Conservation (phyloP, 37 sponge, comb jelly and placozoan genomes). For the Lycopodina hypogea region DNA sequence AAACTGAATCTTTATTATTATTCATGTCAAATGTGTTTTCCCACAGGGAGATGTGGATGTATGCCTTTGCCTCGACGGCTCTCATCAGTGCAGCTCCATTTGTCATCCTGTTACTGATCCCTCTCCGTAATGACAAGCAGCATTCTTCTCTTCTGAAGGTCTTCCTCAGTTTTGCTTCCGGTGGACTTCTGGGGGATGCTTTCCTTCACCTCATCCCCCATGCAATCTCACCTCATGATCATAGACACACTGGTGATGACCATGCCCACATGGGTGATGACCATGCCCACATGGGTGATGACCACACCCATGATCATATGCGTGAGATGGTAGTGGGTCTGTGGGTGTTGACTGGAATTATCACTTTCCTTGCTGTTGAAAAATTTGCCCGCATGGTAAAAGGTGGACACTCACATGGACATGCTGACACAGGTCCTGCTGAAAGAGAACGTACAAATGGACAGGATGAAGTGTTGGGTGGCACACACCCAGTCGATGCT, state of each 20-base stretch:
- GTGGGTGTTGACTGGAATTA: constrained; percentile 85
- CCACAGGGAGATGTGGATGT: constrained; percentile 45
- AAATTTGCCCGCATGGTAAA: constrained; percentile 76
- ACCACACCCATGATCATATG: constrained; percentile 66
- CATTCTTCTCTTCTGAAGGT: constrained; percentile 75
- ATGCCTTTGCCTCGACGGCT: constrained; percentile 76
- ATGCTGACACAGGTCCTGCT: no score
- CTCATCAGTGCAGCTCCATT: constrained; percentile 89
- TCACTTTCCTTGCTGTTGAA: constrained; percentile 88
- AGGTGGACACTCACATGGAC: constrained; percentile 53
- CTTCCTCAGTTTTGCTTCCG: constrained; percentile 92
- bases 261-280: constrained; percentile 34
- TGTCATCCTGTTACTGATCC: constrained; percentile 87
- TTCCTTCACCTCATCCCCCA: constrained; percentile 97
- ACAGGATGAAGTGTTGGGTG: no score
- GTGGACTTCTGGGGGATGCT: constrained; percentile 94
- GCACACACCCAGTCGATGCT: background rate
- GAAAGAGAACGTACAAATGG: no score
- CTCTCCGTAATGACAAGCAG: constrained; percentile 60
- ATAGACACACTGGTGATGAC: constrained; percentile 19
- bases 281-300: constrained; percentile 37
- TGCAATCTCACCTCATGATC: constrained; percentile 80
- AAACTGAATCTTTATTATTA: no score
- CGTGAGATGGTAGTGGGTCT: constrained; percentile 80
- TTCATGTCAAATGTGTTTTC: no score